These are phyloP conservation scores for Idris sp. DNA, from an alignment of 1,140 invertebrate genomes.

Conservation along the genomic window DNA sequence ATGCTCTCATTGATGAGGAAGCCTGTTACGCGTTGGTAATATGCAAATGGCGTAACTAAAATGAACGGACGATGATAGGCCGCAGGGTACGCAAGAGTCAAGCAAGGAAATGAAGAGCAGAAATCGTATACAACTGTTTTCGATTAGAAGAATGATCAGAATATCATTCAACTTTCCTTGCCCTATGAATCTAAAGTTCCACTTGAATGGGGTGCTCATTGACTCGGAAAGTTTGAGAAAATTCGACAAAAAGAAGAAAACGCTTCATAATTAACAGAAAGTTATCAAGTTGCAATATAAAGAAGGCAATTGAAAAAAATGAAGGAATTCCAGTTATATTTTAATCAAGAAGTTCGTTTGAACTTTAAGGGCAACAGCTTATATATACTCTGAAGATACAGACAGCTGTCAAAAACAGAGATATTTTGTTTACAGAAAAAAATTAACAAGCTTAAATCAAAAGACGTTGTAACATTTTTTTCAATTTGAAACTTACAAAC, in stretches of 20 bases:
- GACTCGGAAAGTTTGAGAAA: conserved; percentile 44
- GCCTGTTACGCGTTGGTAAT: conserved; percentile 70
- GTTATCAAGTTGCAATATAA: no score
- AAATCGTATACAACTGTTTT: conserved; percentile 29
- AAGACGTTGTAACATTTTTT: no score
- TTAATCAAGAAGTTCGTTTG: no score
- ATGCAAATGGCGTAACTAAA: conserved; percentile 73
- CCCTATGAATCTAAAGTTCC: conserved; percentile 28
- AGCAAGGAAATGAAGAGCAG: conserved; percentile 46
- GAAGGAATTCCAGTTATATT: no score
- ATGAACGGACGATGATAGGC: conserved; percentile 67
- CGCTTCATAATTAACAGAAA: conserved; percentile 36
- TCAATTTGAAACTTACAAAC: no score
- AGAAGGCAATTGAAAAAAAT: no score
- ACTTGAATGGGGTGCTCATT: conserved; percentile 23
- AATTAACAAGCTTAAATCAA: no score
- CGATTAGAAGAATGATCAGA: conserved; percentile 26
- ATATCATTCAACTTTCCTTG: conserved; percentile 46
- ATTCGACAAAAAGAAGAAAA: conserved; percentile 16
- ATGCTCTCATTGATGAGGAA: conserved; percentile 70
- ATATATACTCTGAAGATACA: no score
- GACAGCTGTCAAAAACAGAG: no score
- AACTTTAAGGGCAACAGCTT: no score
- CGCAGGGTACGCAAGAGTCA: conserved; percentile 35
- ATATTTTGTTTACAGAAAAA: no score